Conservation (phyloP, 2,113 vertebrate genomes). For the Percopsis transmontana region DNA sequence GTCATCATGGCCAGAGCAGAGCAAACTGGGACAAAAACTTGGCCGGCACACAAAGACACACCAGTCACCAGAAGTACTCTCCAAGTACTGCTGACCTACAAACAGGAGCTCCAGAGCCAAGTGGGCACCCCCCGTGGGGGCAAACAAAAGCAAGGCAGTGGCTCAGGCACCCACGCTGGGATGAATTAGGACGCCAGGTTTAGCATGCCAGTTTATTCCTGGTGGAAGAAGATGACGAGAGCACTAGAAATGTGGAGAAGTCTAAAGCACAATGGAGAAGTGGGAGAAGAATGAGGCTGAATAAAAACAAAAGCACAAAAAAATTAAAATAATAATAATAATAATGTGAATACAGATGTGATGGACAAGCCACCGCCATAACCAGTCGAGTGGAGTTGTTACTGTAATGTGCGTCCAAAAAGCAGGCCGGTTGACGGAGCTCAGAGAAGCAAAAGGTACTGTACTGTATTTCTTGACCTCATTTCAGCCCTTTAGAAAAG, state of each 20-base stretch:
- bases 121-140: background rate
- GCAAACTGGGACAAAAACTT: no score
- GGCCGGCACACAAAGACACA: no score
- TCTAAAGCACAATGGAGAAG: background rate
- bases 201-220: background rate
- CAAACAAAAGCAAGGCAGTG: background rate
- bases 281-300: background rate
- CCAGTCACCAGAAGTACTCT: no score
- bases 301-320: background rate
- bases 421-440: background rate
- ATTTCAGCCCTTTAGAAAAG: no score
- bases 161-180: background rate
- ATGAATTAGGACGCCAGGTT: background rate
- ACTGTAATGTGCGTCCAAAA: no score
- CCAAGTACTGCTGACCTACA: background rate
- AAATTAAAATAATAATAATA: background rate
- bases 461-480: no score
- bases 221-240: background rate
- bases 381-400: background rate
- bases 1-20: no score
- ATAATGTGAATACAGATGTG: conserved; percentile 5
- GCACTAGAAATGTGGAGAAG: background rate
- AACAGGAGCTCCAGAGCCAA: background rate
- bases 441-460: background rate
- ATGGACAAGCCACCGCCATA: conserved; percentile 16